Percentiles rank a stretch among this genome's conserved stretches.
These are phyloP conservation scores for Rhingia rostrata DNA, from an alignment of 2,888 invertebrate genomes.

Conservation along the genomic window DNA sequence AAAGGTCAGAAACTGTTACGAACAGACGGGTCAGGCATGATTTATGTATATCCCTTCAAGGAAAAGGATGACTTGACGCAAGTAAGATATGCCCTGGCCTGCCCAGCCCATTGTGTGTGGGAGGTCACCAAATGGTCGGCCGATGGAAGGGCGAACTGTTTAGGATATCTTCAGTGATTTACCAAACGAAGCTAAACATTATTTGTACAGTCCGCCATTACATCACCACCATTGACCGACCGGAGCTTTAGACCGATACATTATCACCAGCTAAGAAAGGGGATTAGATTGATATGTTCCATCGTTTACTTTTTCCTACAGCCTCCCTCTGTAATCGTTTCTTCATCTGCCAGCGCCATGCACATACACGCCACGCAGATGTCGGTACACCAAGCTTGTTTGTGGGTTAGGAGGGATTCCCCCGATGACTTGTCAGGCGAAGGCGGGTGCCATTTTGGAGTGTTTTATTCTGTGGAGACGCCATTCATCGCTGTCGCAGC, in stretches of 20 bases:
- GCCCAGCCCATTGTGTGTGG: conserved; percentile 59
- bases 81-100: conserved; percentile 68
- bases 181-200: conserved; percentile 67
- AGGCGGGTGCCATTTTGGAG: background rate
- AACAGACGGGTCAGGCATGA: conserved; percentile 73
- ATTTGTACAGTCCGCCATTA: conserved; percentile 65
- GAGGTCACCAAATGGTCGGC: conserved; percentile 57
- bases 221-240: conserved; percentile 17
- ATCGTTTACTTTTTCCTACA: conserved; percentile 28
- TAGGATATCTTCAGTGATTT: conserved; percentile 71
- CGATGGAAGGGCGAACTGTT: conserved; percentile 54
- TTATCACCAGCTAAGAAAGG: conserved; percentile 58
- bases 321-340: conserved; percentile 19
- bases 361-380: conserved; percentile 1
- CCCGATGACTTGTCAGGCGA: conserved; percentile 30
- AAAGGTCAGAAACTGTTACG: conserved; percentile 72
- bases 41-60: conserved; percentile 73
- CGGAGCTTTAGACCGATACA: conserved; percentile 54
- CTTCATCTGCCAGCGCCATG: conserved; percentile 9
- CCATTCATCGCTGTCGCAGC: conserved; percentile 19
- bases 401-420: conserved; percentile 19
- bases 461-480: conserved; percentile 17
- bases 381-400: background rate
- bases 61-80: conserved; percentile 73
- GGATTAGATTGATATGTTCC: conserved; percentile 56